Base-by-base conservation (phyloP, 2,113 vertebrate genomes). In the Pitta sordida region DNA sequence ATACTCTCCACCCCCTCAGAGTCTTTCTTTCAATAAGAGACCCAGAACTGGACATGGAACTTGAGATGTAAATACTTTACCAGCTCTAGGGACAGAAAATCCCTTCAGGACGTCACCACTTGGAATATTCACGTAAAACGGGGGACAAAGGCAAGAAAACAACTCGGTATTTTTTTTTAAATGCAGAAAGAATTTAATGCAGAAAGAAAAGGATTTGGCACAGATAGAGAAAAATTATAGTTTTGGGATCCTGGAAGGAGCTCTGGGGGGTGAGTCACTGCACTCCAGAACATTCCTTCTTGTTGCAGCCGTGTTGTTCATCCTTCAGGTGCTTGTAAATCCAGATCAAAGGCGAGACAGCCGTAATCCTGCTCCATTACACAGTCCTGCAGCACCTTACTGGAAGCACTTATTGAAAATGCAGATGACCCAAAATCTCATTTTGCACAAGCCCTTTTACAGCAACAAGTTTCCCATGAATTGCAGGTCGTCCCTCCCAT, bases 311-410 rank as follows among this genome's bases (percentile, higher is more conserved):
- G 1, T 11, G 30, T 13, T 83, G 44, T 73, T 95, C 22, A 9
- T 30, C 69, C 80, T 69, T 36, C 10, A 21, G 73, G 46, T 34
- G 14, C 64, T 86, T 14, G 46, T 83, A 93, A 95, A 91, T 51
- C 43, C 83, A 74, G 89, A 94, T 94, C 91, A 95, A 95, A 93
- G 93, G 43, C 24, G 34, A 90, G 59, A 37, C 59, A 62, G 73
- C 19, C 0, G 6, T 6, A 62, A 58, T 37, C 16, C 26, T 17
- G 58, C 63, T 86, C 55, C 76, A 75, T 94, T 55, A 80, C 34
- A 8, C 36, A 22, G 83, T 14, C 22, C 75, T 73, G 85, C 62
- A 65, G 94, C 20, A 22, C 32, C 26, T 74, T 7, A 23, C 74
- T 89, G 92, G 52, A 46, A 85, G 58, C 1, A 34, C 53, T 86